These are phyloP conservation scores for Boleophthalmus pectinirostris DNA, from an alignment of 2,113 vertebrate genomes.

Conservation along the genomic window DNA sequence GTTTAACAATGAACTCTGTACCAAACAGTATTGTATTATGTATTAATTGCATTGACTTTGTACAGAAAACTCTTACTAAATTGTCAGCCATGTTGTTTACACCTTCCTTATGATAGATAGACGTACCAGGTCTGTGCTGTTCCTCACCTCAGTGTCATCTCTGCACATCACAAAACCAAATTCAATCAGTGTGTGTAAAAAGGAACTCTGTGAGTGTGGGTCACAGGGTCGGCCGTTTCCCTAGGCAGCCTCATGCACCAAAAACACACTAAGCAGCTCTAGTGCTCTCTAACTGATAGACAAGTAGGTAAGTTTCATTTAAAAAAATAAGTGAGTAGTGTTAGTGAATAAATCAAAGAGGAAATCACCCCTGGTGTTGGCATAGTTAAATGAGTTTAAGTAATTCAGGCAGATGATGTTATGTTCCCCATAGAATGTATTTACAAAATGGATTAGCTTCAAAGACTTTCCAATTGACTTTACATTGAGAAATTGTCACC, in stretches of 20 bases:
- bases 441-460: too few species aligned
- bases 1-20: background rate
- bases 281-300: background rate
- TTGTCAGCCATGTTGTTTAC: slow-evolving; percentile 17
- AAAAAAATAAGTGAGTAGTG: background rate
- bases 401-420: too few species aligned
- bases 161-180: slow-evolving; percentile 64
- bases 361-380: background rate
- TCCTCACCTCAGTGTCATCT: slow-evolving; percentile 53
- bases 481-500: too few species aligned
- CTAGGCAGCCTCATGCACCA: slow-evolving; percentile 16
- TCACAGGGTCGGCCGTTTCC: slow-evolving; percentile 57
- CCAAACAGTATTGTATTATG: background rate
- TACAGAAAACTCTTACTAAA: background rate
- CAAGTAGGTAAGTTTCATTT: background rate
- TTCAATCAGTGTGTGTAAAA: slow-evolving; percentile 68
- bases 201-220: slow-evolving; percentile 52
- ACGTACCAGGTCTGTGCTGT: slow-evolving; percentile 42
- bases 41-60: background rate
- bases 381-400: too few species aligned
- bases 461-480: too few species aligned
- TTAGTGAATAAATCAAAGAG: background rate
- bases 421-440: too few species aligned
- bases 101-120: slow-evolving; percentile 52
- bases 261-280: background rate